Conservation (phyloP, 2,113 vertebrate species). For the Nothocercus julius region DNA sequence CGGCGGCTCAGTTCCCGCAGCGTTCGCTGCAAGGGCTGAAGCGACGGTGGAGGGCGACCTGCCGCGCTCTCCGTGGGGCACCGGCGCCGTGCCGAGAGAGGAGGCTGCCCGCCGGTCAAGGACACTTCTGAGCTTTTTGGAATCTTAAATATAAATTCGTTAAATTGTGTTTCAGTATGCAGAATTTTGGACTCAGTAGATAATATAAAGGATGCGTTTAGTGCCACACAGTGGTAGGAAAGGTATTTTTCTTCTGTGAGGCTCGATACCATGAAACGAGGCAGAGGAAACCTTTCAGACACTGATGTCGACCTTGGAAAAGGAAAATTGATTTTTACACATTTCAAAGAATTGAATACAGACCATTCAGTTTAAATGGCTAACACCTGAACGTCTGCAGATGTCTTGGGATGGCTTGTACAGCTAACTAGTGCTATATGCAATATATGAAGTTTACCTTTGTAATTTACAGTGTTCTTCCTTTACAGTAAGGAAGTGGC, state of each 20-base stretch:
- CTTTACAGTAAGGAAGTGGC: not conserved
- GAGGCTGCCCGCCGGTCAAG: not conserved
- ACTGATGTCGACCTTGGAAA: not conserved
- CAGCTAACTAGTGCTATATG: not conserved
- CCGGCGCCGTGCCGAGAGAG: not conserved
- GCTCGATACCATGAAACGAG: not conserved
- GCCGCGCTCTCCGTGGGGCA: rapidly evolving
- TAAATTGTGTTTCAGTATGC: not conserved
- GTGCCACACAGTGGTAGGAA: conserved; percentile 49
- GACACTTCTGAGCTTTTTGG: not conserved
- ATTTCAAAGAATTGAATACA: not conserved
- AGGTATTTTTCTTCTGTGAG: not conserved
- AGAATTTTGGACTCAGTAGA: not conserved
- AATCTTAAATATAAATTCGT: not conserved
- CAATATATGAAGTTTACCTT: not conserved
- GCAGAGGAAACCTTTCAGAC: not conserved
- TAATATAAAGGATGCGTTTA: conserved; percentile 8
- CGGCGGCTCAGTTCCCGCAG: not conserved
- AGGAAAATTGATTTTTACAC: not conserved
- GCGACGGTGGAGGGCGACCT: no score
- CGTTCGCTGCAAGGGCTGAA: not conserved
- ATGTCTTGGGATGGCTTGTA: not conserved
- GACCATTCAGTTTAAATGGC: rapidly evolving
- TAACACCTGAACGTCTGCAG: not conserved
- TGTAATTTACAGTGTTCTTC: not conserved